Evolutionary conservation across 2,113 vertebrate genomes (phyloP).

Genomic region (Seriola quinqueradiata): DNA sequence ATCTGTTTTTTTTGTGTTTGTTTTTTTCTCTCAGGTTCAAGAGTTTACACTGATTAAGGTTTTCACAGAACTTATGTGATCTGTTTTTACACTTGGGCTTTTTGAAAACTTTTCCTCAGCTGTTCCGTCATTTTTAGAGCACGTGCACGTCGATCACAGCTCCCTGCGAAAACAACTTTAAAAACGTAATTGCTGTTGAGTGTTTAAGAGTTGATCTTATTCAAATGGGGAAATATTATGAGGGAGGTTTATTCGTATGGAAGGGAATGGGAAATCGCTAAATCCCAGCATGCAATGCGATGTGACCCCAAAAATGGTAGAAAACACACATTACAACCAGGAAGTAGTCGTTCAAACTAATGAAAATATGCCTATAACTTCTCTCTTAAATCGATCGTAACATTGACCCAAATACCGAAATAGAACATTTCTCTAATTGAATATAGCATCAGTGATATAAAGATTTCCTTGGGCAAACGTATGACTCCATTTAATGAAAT

Average conservation of each 20-base stretch:
- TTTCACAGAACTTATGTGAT: constrained; percentile 29
- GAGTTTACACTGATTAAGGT: constrained; percentile 40
- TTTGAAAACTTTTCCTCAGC: constrained; percentile 17
- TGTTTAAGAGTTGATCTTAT: not conserved
- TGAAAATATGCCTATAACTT: not conserved
- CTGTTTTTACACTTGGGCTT: constrained; percentile 37
- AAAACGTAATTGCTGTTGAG: not conserved
- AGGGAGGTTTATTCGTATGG: not conserved
- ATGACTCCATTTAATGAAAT: constrained; percentile 3
- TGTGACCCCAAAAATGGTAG: not conserved
- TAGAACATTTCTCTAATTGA: constrained; percentile 2
- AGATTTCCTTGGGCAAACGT: constrained; percentile 27
- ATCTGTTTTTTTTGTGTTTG: not conserved
- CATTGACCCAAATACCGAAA: constrained; percentile 8
- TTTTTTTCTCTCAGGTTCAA: constrained; percentile 10
- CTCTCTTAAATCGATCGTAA: constrained; percentile 4
- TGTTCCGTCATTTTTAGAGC: not conserved
- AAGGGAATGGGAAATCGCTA: not conserved
- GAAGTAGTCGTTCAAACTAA: not conserved
- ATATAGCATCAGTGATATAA: constrained; percentile 9
- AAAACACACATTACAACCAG: not conserved
- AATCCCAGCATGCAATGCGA: no score
- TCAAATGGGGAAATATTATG: not conserved
- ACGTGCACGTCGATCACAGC: not conserved
- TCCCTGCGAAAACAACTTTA: not conserved